phyloP scores from a whole-genome alignment of 2,888 invertebrate genomes.

The Drosophila suboccidentalis region DNA sequence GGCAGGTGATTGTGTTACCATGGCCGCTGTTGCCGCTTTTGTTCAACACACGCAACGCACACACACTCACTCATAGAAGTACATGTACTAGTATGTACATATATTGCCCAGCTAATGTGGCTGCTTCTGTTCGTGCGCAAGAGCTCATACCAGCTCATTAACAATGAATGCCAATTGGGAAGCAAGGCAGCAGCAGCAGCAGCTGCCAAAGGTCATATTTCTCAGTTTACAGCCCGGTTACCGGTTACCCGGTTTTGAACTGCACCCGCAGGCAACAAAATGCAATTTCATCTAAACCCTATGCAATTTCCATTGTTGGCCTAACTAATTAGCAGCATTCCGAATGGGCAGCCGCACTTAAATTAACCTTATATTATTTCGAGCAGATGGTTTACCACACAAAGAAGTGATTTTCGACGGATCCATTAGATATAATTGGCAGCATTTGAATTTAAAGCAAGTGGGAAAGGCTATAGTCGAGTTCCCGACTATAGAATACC shows the following conservation, averaged over 20 bases:
- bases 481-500: no score
- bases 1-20: slow-evolving; percentile 24
- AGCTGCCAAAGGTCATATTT: slow-evolving; percentile 28
- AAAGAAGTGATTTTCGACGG: no score
- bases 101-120: slow-evolving; percentile 52
- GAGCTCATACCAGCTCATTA: slow-evolving; percentile 61
- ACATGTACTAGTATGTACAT: slow-evolving; percentile 1
- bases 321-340: slow-evolving; percentile 51
- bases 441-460: no score
- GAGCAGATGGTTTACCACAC: background rate
- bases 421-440: no score
- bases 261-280: slow-evolving; percentile 27
- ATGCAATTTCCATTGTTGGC: slow-evolving; percentile 53
- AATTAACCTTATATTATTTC: background rate
- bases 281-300: slow-evolving; percentile 32
- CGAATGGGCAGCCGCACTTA: background rate
- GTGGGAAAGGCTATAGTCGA: no score
- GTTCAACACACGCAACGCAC: slow-evolving; percentile 13
- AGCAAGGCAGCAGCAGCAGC: background rate
- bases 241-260: slow-evolving; percentile 16
- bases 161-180: slow-evolving; percentile 59
- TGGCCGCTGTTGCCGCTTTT: slow-evolving; percentile 10
- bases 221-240: slow-evolving; percentile 32
- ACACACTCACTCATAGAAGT: slow-evolving; percentile 2
- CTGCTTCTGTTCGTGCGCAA: slow-evolving; percentile 33